phyloP scores from a whole-genome alignment of 2,113 vertebrate species.

The Protomyctophum bolini region DNA sequence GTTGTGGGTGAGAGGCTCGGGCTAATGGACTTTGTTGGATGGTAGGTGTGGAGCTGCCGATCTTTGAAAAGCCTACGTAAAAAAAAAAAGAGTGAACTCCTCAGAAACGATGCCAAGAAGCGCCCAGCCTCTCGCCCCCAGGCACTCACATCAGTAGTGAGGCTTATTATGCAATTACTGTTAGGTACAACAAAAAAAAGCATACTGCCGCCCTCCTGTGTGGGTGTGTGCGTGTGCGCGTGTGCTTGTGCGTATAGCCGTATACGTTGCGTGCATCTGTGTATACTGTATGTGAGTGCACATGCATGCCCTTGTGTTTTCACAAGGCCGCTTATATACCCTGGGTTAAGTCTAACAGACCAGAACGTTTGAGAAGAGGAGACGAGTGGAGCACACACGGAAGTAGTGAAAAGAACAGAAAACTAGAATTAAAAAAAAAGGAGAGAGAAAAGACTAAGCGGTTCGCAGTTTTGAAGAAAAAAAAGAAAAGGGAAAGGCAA shows the following conservation, averaged over 20 bases:
- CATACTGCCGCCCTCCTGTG: conserved; percentile 27
- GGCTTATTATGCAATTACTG: conserved; percentile 77
- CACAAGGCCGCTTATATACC: too few relatives aligned
- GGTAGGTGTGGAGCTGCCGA: conserved; percentile 80
- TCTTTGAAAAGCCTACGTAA: conserved; percentile 74
- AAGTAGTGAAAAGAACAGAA: not conserved
- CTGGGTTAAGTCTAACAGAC: too few relatives aligned
- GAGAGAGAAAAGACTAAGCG: not conserved
- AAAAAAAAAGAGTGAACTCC: conserved; percentile 69
- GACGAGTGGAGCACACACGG: not conserved
- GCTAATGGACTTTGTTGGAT: conserved; percentile 77
- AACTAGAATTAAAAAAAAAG: not conserved
- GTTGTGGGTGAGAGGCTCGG: conserved; percentile 68
- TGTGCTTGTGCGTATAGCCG: not conserved
- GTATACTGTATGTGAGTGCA: not conserved
- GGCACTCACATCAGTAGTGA: conserved; percentile 64
- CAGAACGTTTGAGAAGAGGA: not conserved
- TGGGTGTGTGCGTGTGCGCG: not conserved
- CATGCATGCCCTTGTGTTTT: conserved; percentile 6
- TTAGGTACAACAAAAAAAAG: conserved; percentile 58
- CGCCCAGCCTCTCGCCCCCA: conserved; percentile 69
- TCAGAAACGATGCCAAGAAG: conserved; percentile 81
- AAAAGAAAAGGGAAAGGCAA: conserved; percentile 34
- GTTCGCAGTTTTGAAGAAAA: conserved; percentile 33
- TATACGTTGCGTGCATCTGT: not conserved